Evolutionary conservation across 1,140 invertebrate species (phyloP), one percentile per base, ranked within the genome.

Genomic region (Solen grandis): DNA sequence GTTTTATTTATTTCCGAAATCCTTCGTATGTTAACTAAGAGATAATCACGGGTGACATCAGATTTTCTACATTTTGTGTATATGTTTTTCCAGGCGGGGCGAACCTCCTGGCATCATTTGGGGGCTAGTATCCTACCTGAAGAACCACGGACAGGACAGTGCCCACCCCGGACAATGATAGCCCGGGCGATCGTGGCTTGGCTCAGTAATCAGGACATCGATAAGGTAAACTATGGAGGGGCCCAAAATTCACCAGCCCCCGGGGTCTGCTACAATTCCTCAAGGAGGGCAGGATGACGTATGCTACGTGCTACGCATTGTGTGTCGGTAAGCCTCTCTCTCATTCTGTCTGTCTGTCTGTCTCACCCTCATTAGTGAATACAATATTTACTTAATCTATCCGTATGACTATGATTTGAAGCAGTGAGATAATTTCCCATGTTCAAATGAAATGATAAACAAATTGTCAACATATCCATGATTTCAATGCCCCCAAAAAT

Each of bases 311-410:
- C 66, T 85, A 83, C 36, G 72, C 82, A 0, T 46, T 83, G 10
- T 85, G n/a, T 85, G 84, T 65, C 78, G 84, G 84, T 83, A 77
- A 0, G 8, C n/a, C n/a, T 22, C 10, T 13, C 55, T n/a, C n/a
- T n/a, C n/a, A n/a, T n/a, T n/a, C n/a, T n/a, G n/a, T n/a, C n/a
- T n/a, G n/a, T n/a, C n/a, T n/a, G n/a, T n/a, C n/a, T n/a, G n/a
- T n/a, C n/a, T n/a, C n/a, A n/a, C n/a, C n/a, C n/a, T n/a, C 10
- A 50, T 13, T 50, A n/a, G 13, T 13, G n/a, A n/a, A n/a, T n/a
- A n/a, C n/a, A n/a, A n/a, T n/a, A n/a, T n/a, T n/a, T n/a, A n/a
- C n/a, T n/a, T n/a, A n/a, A n/a, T n/a, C n/a, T n/a, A n/a, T n/a
- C n/a, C n/a, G n/a, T n/a, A n/a, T n/a, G n/a, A n/a, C n/a, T n/a